Base-by-base conservation (phyloP, 1,140 invertebrate species). In the Penaeus japonicus region DNA sequence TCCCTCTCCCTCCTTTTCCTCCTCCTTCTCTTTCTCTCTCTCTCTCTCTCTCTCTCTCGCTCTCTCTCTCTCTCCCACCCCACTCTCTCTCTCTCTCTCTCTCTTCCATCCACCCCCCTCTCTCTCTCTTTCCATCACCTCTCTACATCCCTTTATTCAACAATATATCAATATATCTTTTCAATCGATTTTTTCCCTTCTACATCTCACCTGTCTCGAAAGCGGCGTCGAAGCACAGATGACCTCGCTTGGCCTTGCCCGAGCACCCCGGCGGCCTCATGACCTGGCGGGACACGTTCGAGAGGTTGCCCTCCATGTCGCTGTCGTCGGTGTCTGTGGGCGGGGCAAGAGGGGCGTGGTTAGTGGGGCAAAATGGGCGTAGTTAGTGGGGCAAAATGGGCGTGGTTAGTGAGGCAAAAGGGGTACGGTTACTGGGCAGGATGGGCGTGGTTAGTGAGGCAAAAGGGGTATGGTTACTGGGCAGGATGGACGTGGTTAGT, bases 211-310 rank as follows among this genome's bases (percentile, higher is more conserved):
- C 95, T 89, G 97, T 97, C 93, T 99, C 98, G 93, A 98, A 99
- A 4, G 97, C 96, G 18, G 98, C 98, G 93, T 99, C 98, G 93
- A 99, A 99, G 91, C 98, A 98, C 1, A 99, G 93, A 92, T 99
- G 98, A 12, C 98, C 98, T 89, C 95, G 94, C 93, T 98, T 98
- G 22, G 97, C 97, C 93, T 98, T 98, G 0, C 98, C 98, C 91
- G 96, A 97, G 92, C 98, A 98, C 0, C 97, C 98, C 0, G 97
- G 96, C 20, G 98, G 98, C 39, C 97, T 93, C 92, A 98, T 96
- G n/a, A 98, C 96, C 90, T 98, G 94, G 81, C 97, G 95, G 91
- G 96, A 98, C 18, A 99, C 96, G 93, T 99, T 99, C 10, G 98
- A 98, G 90, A 98, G 93, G 15, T 98, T 97, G 55, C 97, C 97